Base-by-base conservation (phyloP, 2,888 invertebrate species). In the Diarsia mendica region DNA sequence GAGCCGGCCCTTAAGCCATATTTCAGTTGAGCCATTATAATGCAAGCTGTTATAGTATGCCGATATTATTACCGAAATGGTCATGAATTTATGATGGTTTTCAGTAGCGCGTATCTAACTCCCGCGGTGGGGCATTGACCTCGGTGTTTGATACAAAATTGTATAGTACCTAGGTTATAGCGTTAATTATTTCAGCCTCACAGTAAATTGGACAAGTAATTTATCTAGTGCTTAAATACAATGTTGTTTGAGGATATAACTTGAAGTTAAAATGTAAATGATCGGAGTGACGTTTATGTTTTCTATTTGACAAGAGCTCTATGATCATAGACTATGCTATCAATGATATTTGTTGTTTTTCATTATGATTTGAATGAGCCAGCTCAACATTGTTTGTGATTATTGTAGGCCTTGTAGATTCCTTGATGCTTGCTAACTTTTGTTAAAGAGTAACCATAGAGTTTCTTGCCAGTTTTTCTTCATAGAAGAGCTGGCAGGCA, bases 81-180 rank as follows among this genome's bases (percentile, higher is more conserved):
- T 68, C 33, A 33, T 77, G 60, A 60, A 46, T 60, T 33, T 74
- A 61, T 72, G 39, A 69, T 55, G 15, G 55, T 67, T 75, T 75
- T 78, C 67, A 79, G 69, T 75, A 75, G 67, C 76, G 77, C 49
- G 49, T 58, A 69, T 74, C 51, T 83, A 83, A 77, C 88, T 86
- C 88, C 85, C 82, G 85, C 87, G 49, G 55, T 60, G 87, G 72
- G 77, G 85, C 82, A 64, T 67, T 85, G 87, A 87, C 79, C 85
- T 74, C 58, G 20, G 39, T 60, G 20, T 64, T 33, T 67, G 51
- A 79, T 60, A 66, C 68, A 46, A 67, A 58, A 53, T 46, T 44
- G 13, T 67, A 44, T 77, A 64, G 44, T 69, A 51, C 77, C 60
- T 68, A 77, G 49, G 23, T 61, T 67, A 79, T 20, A 44, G 39